Percentiles rank a stretch among this genome's conserved stretches.
Evolutionary conservation across 2,797 vertebrate genomes (phyloP).

Genomic region (Sardinella longiceps): DNA sequence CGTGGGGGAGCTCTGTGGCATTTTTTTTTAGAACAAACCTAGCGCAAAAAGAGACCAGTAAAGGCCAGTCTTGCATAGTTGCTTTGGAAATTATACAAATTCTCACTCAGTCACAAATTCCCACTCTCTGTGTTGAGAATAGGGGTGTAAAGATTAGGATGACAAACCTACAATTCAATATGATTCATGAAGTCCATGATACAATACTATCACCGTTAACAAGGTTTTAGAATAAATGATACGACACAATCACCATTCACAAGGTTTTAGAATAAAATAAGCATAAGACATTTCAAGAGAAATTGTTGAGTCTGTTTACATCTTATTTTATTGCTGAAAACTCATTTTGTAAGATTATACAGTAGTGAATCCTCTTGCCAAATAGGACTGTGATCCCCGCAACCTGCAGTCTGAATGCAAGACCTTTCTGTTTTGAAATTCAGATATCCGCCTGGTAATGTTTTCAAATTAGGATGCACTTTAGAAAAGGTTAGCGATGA

Average conservation of each 20-base stretch:
- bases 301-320: neutral
- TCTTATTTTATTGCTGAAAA: neutral
- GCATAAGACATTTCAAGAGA: neutral
- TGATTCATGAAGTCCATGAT: too few species aligned
- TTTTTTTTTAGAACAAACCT: too few species aligned
- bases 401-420: neutral
- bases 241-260: too few species aligned
- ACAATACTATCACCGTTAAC: too few species aligned
- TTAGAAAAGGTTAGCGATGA: constrained; percentile 7
- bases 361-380: neutral
- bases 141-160: too few species aligned
- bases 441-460: neutral
- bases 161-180: too few species aligned
- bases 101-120: too few species aligned
- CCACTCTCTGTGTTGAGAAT: too few species aligned
- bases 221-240: neutral
- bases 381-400: neutral
- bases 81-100: too few species aligned
- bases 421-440: constrained; percentile 12
- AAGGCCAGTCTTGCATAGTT: too few species aligned
- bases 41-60: too few species aligned
- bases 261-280: neutral
- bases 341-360: constrained; percentile 5
- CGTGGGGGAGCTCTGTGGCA: too few species aligned
- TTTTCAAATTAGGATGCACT: constrained; percentile 25